phyloP scores from a whole-genome alignment of 2,888 invertebrate genomes.

The Bimastos eiseni region DNA sequence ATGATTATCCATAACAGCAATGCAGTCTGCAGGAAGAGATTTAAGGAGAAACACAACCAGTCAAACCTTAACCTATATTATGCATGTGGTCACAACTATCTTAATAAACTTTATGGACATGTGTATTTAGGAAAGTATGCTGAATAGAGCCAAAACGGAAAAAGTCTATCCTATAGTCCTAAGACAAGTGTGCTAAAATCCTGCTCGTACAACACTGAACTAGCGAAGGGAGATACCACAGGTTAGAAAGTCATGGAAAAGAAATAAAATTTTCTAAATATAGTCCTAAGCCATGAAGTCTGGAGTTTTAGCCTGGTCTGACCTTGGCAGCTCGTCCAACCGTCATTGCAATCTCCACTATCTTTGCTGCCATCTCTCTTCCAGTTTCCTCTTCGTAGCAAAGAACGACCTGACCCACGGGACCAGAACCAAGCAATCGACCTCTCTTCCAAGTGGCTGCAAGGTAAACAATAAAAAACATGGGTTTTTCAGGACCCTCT shows the following conservation, averaged over 20 bases:
- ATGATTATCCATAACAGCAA: too few relatives aligned
- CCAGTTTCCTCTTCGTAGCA: constrained; percentile 62
- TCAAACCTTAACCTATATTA: too few relatives aligned
- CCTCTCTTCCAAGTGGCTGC: constrained; percentile 60
- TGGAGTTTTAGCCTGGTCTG: neutral
- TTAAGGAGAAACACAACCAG: too few relatives aligned
- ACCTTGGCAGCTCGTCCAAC: constrained; percentile 57
- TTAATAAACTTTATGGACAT: too few relatives aligned
- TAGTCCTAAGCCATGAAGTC: neutral
- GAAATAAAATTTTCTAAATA: neutral
- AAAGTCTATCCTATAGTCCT: neutral
- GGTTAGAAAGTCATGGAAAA: neutral
- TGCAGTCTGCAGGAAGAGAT: too few relatives aligned
- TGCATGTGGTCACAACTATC: too few relatives aligned
- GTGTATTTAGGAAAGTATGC: neutral
- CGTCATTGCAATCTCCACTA: constrained; percentile 52
- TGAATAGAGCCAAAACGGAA: neutral
- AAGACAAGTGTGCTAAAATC: neutral
- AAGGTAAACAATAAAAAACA: neutral
- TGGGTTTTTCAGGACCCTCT: too few relatives aligned
- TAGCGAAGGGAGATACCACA: neutral
- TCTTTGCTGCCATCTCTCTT: constrained; percentile 61
- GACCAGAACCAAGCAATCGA: constrained; percentile 59
- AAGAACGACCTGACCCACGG: constrained; percentile 63
- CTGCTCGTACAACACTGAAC: neutral